Evolutionary conservation across 1,140 invertebrate species (phyloP).

Genomic region (Coenobita brevimanus): DNA sequence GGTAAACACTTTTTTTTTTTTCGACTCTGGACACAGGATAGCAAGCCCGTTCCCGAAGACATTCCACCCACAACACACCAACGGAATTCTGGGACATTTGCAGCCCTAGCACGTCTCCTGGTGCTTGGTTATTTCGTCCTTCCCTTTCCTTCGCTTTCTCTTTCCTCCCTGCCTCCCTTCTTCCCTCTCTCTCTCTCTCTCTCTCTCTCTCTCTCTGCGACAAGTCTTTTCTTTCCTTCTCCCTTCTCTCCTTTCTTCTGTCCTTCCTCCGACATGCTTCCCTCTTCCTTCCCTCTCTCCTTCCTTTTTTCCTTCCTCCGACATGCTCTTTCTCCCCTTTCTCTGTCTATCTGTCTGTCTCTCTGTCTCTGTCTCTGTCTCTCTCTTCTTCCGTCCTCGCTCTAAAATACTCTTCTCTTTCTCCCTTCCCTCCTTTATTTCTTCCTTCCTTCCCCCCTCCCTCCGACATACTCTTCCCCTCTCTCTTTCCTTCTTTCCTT

Average conservation of each 20-base stretch:
- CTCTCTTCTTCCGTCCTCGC: neutral
- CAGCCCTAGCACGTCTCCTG: no score
- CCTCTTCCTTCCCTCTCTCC: neutral
- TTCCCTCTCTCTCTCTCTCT: neutral
- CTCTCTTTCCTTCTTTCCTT: neutral
- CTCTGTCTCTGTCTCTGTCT: neutral
- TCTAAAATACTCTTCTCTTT: neutral
- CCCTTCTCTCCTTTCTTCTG: neutral
- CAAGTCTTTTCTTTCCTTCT: neutral
- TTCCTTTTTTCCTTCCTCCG: neutral
- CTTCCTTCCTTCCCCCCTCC: neutral
- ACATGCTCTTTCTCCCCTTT: neutral
- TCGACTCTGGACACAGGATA: no score
- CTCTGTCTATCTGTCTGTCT: neutral
- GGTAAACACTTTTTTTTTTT: no score
- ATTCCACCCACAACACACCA: no score
- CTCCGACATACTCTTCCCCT: no score
- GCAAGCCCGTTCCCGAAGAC: no score
- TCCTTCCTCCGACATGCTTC: no score
- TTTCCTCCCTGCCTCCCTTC: neutral
- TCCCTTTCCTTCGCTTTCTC: no score
- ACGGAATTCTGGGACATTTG: no score
- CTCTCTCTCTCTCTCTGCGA: neutral
- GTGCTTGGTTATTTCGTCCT: no score
- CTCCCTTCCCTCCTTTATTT: neutral